phyloP scores from a whole-genome alignment of 1,140 invertebrate species.

The Drosophila leontia region DNA sequence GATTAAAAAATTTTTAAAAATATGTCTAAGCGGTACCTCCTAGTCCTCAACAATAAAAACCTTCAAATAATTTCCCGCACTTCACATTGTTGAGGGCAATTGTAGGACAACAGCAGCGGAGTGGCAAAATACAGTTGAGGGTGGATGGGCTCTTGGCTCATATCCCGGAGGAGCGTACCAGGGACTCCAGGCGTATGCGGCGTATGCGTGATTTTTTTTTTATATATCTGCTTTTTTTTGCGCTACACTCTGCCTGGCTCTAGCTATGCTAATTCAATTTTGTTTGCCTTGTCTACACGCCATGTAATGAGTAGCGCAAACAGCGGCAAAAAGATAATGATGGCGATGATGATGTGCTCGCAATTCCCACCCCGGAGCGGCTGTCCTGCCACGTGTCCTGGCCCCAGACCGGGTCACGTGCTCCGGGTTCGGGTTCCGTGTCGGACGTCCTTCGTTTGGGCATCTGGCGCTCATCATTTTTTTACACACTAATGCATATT shows the following conservation, averaged over 20 bases:
- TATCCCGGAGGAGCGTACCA: constrained; percentile 35
- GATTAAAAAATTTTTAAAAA: not conserved
- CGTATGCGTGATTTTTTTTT: constrained; percentile 78
- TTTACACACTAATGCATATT: constrained; percentile 82
- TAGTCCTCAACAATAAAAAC: not conserved
- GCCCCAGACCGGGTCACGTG: constrained; percentile 55
- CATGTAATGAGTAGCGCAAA: constrained; percentile 81
- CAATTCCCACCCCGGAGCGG: constrained; percentile 39
- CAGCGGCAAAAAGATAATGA: constrained; percentile 65
- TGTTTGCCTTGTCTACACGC: constrained; percentile 81
- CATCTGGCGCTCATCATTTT: constrained; percentile 64
- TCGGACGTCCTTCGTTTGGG: constrained; percentile 45
- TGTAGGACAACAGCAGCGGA: constrained; percentile 68
- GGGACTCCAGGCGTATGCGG: constrained; percentile 41
- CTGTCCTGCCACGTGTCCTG: constrained; percentile 27
- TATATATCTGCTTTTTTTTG: not conserved
- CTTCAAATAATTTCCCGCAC: constrained; percentile 21
- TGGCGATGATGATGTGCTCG: constrained; percentile 52
- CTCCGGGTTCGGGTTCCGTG: constrained; percentile 28
- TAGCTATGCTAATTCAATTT: constrained; percentile 80
- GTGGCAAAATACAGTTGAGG: constrained; percentile 21
- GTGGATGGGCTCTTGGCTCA: constrained; percentile 1
- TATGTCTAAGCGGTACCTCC: no score
- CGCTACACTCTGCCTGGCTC: constrained; percentile 39
- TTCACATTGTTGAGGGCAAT: constrained; percentile 71